phyloP scores from a whole-genome alignment of 2,113 vertebrate genomes.

The Halcyon senegalensis region DNA sequence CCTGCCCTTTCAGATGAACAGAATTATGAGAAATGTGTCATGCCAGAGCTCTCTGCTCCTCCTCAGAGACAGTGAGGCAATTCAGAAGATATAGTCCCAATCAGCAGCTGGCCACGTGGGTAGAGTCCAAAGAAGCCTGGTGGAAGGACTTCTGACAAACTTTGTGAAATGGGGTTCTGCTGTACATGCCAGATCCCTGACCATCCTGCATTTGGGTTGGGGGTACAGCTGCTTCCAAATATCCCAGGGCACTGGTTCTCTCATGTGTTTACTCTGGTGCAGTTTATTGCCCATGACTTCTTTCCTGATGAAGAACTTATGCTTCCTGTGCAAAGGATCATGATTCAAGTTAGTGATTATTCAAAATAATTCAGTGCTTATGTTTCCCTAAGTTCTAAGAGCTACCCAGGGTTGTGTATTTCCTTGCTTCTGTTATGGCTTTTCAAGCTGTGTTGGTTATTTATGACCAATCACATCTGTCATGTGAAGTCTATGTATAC shows the following conservation, averaged over 20 bases:
- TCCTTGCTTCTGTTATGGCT: neutral
- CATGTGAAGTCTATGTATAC: neutral
- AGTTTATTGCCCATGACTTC: neutral
- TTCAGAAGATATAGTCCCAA: neutral
- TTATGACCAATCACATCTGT: neutral
- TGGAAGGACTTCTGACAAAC: neutral
- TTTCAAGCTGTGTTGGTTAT: neutral
- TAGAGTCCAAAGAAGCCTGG: neutral
- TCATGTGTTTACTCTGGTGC: neutral
- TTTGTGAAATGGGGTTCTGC: neutral
- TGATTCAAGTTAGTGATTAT: neutral
- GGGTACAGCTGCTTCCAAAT: neutral
- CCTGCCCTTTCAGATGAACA: neutral
- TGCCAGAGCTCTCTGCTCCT: neutral
- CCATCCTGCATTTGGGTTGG: neutral
- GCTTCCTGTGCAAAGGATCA: neutral
- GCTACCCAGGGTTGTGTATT: neutral
- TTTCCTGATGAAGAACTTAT: neutral
- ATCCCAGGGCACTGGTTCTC: neutral
- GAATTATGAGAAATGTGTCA: neutral
- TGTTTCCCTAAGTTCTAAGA: neutral
- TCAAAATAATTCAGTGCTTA: neutral
- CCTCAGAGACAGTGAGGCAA: neutral
- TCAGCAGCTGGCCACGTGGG: neutral
- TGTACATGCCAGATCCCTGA: neutral